Evolutionary conservation across 2,113 vertebrate species (phyloP), one percentile per base, ranked within the genome.

Genomic region (Phalacrocorax pelagicus): DNA sequence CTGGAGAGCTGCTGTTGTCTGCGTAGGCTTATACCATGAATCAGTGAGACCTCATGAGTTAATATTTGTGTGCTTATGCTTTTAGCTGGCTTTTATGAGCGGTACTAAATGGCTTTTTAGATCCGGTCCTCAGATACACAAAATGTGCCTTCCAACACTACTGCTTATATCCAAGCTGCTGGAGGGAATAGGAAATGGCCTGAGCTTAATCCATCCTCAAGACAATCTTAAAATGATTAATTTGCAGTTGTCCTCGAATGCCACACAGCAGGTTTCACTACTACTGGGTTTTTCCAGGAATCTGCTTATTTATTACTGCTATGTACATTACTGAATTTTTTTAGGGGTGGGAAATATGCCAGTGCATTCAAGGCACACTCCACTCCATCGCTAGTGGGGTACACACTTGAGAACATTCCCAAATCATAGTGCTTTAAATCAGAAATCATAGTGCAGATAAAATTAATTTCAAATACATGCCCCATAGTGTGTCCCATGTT

Each of bases 171-270:
- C 91, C 92, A 89, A 44, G 49, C 52, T 87, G 61, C 80, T 88
- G 54, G 73, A 89, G 83, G 65, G n/a, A 87, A 58, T 40, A 66
- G 87, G 88, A 93, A 96, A 95, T 65, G 52, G 51, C 57, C 77
- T 81, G 55, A 88, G 52, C 57, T 83, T 65, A 95, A 96, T 78
- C 42, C 80, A 63, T 57, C 75, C 80, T 92, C 82, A 52, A 19
- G 77, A 84, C 47, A 67, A 83, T 75, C 86, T 88, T 96, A 63
- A 95, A 94, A 70, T 79, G 8, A 94, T 93, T 86, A 30, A 91
- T 90, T 92, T 87, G 65, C 0, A 1, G 20, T 46, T 88, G 67
- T 81, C 85, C 71, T 73, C 0, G 0, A 66, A 81, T 90, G 84
- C 93, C 90, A 88, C 93, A 66, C 87, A 93, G 65, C 63, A 92